A percentile compares a stretch with the other conserved stretches of the same genome.
phyloP scores from a whole-genome alignment of 1,140 invertebrate species.

The Drosophila simulans region DNA sequence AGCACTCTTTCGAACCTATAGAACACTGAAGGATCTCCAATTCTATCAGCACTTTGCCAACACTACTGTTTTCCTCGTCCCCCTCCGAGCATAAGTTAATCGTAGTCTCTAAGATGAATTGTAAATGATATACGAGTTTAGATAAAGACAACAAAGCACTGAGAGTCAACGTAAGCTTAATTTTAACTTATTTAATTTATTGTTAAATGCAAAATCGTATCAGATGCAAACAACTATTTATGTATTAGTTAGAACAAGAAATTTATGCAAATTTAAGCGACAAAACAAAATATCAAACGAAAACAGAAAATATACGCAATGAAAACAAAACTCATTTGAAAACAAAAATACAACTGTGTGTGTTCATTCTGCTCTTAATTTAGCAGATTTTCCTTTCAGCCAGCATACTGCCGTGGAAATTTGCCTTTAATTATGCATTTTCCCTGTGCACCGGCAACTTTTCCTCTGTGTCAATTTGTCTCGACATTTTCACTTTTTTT shows the following conservation, averaged over 20 bases:
- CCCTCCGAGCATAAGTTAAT: conserved; percentile 22
- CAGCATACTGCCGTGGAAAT: conserved; percentile 19
- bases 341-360: conserved; percentile 35
- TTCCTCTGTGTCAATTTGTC: conserved; percentile 45
- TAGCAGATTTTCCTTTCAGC: conserved; percentile 16
- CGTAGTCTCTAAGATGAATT: conserved; percentile 23
- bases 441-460: conserved; percentile 33
- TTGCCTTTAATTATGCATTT: conserved; percentile 51
- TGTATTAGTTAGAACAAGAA: conserved; percentile 77
- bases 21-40: conserved; percentile 33
- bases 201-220: conserved; percentile 60
- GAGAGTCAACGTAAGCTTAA: conserved; percentile 76
- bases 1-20: conserved; percentile 27
- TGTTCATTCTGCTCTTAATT: conserved; percentile 26
- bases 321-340: conserved; percentile 51
- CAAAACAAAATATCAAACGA: conserved; percentile 55
- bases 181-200: conserved; percentile 74
- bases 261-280: conserved; percentile 72
- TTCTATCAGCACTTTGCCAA: conserved; percentile 40
- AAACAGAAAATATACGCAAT: conserved; percentile 55
- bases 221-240: conserved; percentile 61
- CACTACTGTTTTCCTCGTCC: conserved; percentile 11
- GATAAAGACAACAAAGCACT: conserved; percentile 64
- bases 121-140: conserved; percentile 48
- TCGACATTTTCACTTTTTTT: conserved; percentile 47